These are phyloP conservation scores for Elaphurus davidianus DNA, from an alignment of 2,113 vertebrate genomes.

Conservation along the genomic window DNA sequence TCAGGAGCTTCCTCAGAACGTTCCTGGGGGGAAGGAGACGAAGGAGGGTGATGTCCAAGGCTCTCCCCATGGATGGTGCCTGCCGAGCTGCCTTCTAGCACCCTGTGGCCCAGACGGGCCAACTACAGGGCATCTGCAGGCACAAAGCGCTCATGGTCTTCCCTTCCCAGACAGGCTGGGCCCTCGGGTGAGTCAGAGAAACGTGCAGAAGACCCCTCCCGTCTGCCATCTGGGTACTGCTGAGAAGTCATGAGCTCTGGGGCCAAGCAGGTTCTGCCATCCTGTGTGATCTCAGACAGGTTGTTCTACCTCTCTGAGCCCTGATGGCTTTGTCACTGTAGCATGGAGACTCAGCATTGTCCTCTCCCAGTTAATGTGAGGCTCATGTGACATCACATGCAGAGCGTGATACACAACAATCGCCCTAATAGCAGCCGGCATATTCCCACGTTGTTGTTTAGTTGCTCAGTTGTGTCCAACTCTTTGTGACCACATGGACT, in stretches of 20 bases:
- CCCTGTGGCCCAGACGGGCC: rapidly evolving
- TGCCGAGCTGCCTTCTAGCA: rapidly evolving
- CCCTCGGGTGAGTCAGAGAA: neutral
- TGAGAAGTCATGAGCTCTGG: neutral
- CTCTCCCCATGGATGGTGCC: rapidly evolving
- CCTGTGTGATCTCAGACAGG: neutral
- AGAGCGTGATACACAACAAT: neutral
- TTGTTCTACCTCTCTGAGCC: neutral
- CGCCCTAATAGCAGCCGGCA: neutral
- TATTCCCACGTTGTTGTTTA: neutral
- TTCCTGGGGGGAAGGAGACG: constrained; percentile 83
- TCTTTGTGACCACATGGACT: neutral
- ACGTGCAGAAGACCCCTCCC: rapidly evolving
- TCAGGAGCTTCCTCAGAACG: constrained; percentile 94
- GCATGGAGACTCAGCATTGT: rapidly evolving
- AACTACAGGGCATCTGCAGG: rapidly evolving
- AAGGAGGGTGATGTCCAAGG: neutral
- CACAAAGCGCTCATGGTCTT: neutral
- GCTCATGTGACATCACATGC: neutral
- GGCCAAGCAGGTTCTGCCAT: neutral
- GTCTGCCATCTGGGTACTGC: neutral
- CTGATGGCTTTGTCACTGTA: neutral
- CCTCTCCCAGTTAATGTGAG: neutral
- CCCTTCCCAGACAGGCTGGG: neutral
- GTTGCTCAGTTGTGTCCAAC: neutral